Percentiles rank a stretch among this genome's conserved stretches.
These are phyloP conservation scores for Eulemur rubriventer DNA, from an alignment of 2,797 vertebrate species.

Conservation along the genomic window DNA sequence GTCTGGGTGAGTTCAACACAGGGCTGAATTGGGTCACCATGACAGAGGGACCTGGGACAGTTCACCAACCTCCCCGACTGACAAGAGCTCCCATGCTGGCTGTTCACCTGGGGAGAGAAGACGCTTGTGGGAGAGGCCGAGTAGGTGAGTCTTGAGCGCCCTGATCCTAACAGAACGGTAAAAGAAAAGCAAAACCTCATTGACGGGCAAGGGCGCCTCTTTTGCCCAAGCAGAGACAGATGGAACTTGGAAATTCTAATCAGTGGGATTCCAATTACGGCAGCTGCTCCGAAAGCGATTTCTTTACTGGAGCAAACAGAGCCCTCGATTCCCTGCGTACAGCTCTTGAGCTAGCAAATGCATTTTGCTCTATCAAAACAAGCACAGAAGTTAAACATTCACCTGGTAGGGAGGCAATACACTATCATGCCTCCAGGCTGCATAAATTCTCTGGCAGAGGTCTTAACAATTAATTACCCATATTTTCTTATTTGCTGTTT, in stretches of 20 bases:
- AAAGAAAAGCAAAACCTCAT: background rate
- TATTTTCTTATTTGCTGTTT: background rate
- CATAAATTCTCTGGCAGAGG: background rate
- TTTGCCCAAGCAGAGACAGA: background rate
- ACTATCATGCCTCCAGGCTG: background rate
- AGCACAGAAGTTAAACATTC: too few relatives aligned
- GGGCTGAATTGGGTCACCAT: fast-evolving
- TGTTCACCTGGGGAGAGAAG: too few relatives aligned
- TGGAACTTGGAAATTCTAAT: background rate
- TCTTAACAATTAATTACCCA: background rate
- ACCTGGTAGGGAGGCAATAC: background rate
- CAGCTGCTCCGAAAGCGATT: background rate
- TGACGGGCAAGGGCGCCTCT: too few relatives aligned
- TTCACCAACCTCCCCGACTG: fast-evolving
- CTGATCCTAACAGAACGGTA: background rate
- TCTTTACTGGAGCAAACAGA: background rate
- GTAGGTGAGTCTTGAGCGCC: background rate
- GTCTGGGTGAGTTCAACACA: too few relatives aligned
- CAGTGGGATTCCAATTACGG: background rate
- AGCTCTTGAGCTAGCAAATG: background rate
- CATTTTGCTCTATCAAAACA: background rate
- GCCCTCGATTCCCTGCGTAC: fast-evolving
- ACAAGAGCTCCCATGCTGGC: background rate
- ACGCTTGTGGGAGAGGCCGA: background rate
- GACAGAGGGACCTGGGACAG: background rate